phyloP scores from a whole-genome alignment of 2,797 vertebrate species.

The Myoxocephalus aenaeus region DNA sequence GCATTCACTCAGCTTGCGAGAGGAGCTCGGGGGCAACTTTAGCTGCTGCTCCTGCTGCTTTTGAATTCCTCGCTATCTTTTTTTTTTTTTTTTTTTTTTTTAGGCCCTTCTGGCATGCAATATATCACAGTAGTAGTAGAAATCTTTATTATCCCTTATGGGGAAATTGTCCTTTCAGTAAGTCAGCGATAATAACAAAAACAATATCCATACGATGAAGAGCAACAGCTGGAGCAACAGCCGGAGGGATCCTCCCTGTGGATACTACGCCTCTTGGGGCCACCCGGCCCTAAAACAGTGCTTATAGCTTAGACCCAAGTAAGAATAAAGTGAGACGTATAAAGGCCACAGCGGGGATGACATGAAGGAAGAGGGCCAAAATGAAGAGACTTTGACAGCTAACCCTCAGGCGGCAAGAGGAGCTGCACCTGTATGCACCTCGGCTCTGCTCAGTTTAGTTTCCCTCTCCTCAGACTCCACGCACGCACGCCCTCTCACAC shows the following conservation, averaged over 20 bases:
- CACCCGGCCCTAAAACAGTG: constrained; percentile 43
- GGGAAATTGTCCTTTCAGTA: constrained; percentile 65
- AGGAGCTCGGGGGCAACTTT: constrained; percentile 61
- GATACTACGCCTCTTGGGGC: constrained; percentile 42
- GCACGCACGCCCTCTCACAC: constrained; percentile 1
- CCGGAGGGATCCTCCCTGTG: constrained; percentile 50
- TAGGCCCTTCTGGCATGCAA: constrained; percentile 62
- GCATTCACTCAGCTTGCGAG: constrained; percentile 65
- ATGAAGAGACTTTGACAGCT: constrained; percentile 66
- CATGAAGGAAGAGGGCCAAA: constrained; percentile 35
- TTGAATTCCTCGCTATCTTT: constrained; percentile 64
- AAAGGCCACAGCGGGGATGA: constrained; percentile 51
- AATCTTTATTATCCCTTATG: constrained; percentile 74
- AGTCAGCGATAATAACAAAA: constrained; percentile 68
- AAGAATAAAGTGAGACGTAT: constrained; percentile 47
- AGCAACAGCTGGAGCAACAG: constrained; percentile 72
- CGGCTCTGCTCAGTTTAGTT: constrained; percentile 62
- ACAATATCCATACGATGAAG: constrained; percentile 60
- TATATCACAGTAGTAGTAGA: constrained; percentile 65
- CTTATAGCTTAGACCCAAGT: constrained; percentile 14
- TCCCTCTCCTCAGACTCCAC: constrained; percentile 48
- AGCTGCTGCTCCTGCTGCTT: constrained; percentile 65
- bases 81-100: constrained; percentile 53
- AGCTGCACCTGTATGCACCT: constrained; percentile 73
- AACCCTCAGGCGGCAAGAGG: constrained; percentile 59